Base-by-base conservation (phyloP, 2,797 vertebrate species). In the Enteromius viviparus region DNA sequence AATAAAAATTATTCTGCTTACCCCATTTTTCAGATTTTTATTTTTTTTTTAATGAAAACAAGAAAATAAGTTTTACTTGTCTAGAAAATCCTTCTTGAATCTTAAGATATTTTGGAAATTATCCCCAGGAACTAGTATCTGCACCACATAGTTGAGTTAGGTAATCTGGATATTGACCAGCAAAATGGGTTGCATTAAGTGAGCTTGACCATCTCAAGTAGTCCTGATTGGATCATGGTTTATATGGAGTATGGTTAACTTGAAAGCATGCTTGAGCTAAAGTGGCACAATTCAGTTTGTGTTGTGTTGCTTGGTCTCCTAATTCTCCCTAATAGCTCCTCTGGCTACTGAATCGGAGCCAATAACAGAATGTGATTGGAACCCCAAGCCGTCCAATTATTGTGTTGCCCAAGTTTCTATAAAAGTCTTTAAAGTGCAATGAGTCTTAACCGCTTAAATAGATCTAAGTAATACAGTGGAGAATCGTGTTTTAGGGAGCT, bases 291-390 rank as follows among this genome's bases (percentile, higher is more conserved):
- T 49, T 66, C 26, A 51, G 60, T 53, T 40, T 68, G 64, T 79
- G 51, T 42, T 60, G n/a, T 80, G 37, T 70, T 62, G 29, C 55
- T 19, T n/a, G 29, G 7, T 49, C 55, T 49, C 55, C 14, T 34
- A 37, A 81, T 81, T 62, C 51, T 58, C 15, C 62, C 23, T 60
- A 45, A 71, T 60, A 71, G 51, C 51, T 82, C 60, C n/a, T 81
- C 12, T 17, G 40, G 70, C 42, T 53, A 40, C 60, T 65, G 69
- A 51, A 19, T 75, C 19, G 0, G 21, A 66, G 71, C 70, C 32
- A 74, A 32, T 78, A 51, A 82, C 71, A 82, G 58, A 15, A 82
- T 60, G 80, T 53, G 45, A 82, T 49, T 75, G 70, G 10, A 82
- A 75, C 60, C 60, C 47, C 60, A 65, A 53, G n/a, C 21, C 14